Conservation (phyloP, 2,888 invertebrate genomes). For the Eulithis testata region DNA sequence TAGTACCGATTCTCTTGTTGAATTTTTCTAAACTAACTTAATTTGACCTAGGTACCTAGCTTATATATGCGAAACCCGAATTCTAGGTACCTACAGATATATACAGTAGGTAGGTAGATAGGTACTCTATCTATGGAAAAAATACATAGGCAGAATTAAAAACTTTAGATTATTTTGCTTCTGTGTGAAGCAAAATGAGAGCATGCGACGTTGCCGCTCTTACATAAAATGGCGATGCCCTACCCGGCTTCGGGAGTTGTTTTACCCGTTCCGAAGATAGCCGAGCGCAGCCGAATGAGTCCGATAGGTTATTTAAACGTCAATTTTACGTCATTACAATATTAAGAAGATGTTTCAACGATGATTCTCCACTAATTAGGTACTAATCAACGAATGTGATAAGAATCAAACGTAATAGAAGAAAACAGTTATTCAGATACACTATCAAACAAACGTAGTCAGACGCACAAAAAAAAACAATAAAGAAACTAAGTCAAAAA, state of each 20-base stretch:
- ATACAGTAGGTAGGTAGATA: no score
- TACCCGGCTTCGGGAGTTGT: constrained; percentile 55
- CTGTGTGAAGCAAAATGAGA: constrained; percentile 35
- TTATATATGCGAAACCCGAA: no score
- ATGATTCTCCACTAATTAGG: constrained; percentile 7
- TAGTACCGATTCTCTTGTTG: no score
- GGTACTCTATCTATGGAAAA: no score
- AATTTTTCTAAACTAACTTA: no score
- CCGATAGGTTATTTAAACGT: constrained; percentile 46
- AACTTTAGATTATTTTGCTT: constrained; percentile 9
- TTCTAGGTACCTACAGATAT: no score
- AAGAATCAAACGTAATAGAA: constrained; percentile 5
- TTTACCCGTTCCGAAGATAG: constrained; percentile 54
- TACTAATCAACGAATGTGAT: constrained; percentile 7
- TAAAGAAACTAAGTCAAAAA: no score
- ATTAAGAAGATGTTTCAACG: constrained; percentile 40
- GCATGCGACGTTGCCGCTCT: constrained; percentile 75
- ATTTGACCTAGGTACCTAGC: no score
- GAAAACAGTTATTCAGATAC: background rate
- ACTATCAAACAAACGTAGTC: background rate
- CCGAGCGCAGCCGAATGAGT: constrained; percentile 55
- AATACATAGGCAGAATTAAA: background rate
- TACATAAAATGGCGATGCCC: constrained; percentile 49
- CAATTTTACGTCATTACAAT: constrained; percentile 56
- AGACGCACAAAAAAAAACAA: no score